These are phyloP conservation scores for Contarinia nasturtii DNA, from an alignment of 1,140 invertebrate species.

Conservation along the genomic window DNA sequence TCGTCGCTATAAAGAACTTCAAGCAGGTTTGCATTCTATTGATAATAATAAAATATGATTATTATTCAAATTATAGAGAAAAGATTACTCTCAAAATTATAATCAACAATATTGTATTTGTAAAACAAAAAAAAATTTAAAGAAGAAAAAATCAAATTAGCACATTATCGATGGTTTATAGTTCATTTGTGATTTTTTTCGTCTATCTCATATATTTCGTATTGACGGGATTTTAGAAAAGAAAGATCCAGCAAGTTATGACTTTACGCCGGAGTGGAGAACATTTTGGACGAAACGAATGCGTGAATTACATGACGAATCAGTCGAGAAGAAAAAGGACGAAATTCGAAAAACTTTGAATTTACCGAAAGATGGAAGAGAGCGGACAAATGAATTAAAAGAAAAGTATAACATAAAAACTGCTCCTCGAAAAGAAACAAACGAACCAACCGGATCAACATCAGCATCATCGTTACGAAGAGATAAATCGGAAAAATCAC, in stretches of 20 bases:
- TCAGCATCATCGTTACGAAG: background rate
- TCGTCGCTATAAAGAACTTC: slow-evolving; percentile 56
- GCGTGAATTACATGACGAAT: slow-evolving; percentile 47
- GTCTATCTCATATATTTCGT: slow-evolving; percentile 3
- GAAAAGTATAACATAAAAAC: slow-evolving; percentile 17
- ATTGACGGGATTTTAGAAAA: slow-evolving; percentile 27
- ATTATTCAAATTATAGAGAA: no score
- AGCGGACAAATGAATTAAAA: slow-evolving; percentile 16
- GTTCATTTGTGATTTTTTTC: background rate
- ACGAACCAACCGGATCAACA: background rate
- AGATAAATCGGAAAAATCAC: background rate
- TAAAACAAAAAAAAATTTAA: background rate
- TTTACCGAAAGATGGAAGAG: slow-evolving; percentile 21
- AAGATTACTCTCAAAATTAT: no score
- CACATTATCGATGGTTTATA: background rate
- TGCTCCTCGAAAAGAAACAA: background rate
- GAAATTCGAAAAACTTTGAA: slow-evolving; percentile 32
- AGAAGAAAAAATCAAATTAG: background rate
- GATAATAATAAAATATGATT: background rate
- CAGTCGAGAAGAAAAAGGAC: slow-evolving; percentile 19
- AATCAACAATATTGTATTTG: background rate
- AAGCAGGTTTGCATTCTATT: slow-evolving; percentile 25
- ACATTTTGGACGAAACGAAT: slow-evolving; percentile 60
- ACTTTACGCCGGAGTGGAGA: slow-evolving; percentile 77
- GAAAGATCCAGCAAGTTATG: slow-evolving; percentile 53